Percentiles rank a stretch among this genome's conserved stretches.
These are phyloP conservation scores for Odocoileus hemionus DNA, from an alignment of 2,113 vertebrate species.

Conservation along the genomic window DNA sequence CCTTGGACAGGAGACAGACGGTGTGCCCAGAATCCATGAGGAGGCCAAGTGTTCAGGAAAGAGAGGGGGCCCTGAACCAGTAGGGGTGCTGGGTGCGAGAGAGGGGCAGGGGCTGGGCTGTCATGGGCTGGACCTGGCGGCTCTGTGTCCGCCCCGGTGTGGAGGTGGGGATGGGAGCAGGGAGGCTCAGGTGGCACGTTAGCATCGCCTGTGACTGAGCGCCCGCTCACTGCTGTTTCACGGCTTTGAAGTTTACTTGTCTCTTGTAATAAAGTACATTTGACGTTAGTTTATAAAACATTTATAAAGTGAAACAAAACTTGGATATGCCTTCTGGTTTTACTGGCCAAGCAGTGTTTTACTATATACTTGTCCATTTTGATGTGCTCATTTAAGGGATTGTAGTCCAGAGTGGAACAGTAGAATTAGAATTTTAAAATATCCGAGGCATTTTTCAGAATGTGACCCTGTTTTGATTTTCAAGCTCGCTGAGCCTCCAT, in stretches of 20 bases:
- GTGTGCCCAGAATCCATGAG: accelerated
- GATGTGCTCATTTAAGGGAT: not conserved
- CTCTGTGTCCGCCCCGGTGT: not conserved
- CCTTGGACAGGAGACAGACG: not conserved
- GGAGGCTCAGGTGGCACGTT: not conserved
- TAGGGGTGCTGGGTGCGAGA: not conserved
- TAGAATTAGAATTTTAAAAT: not conserved
- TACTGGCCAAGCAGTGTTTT: not conserved
- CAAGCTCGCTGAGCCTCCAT: not conserved
- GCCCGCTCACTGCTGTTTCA: not conserved
- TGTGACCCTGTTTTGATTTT: not conserved
- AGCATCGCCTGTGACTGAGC: not conserved
- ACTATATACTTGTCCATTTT: not conserved
- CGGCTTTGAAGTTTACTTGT: not conserved
- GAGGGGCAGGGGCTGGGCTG: not conserved
- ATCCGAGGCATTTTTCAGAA: not conserved
- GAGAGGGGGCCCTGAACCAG: not conserved
- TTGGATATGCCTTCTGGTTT: not conserved
- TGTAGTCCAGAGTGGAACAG: not conserved
- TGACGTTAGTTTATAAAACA: not conserved
- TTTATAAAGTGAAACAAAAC: not conserved
- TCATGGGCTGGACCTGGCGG: not conserved
- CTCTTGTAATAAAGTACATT: not conserved
- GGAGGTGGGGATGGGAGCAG: not conserved
- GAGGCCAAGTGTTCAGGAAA: too few species aligned